Evolutionary conservation across 2,797 vertebrate genomes (phyloP).

Genomic region (Notoglanidium macrostoma): DNA sequence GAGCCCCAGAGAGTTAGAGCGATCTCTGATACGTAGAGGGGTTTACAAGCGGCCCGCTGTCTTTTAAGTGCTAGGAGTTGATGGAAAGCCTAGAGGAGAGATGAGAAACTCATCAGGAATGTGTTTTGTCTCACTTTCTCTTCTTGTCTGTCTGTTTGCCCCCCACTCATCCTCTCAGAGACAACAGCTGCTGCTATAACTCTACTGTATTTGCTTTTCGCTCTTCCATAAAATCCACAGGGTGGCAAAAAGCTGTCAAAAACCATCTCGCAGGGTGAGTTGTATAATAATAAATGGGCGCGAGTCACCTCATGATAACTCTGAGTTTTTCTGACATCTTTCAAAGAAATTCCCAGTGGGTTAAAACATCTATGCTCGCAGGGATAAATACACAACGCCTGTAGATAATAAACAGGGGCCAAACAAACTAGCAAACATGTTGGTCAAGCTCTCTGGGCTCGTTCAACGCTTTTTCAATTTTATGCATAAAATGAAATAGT

Average conservation of each 20-base stretch:
- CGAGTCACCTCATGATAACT: neutral
- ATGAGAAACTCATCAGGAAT: constrained; percentile 94
- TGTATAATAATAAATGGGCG: constrained; percentile 32
- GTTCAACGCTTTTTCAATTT: neutral
- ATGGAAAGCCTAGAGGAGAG: constrained; percentile 79
- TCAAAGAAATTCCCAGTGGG: constrained; percentile 46
- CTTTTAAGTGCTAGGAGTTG: constrained; percentile 87
- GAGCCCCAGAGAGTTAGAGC: constrained; percentile 78
- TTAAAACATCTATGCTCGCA: constrained; percentile 33
- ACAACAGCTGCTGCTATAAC: constrained; percentile 89
- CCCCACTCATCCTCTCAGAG: constrained; percentile 19
- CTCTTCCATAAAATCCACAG: constrained; percentile 65
- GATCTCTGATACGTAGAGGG: constrained; percentile 84
- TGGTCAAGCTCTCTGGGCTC: neutral
- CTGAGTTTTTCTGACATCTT: neutral
- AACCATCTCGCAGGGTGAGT: constrained; percentile 25
- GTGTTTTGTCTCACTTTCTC: constrained; percentile 61
- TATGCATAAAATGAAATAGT: neutral
- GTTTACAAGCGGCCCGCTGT: constrained; percentile 84
- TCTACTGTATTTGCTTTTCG: constrained; percentile 75
- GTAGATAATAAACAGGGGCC: constrained; percentile 16
- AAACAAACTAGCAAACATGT: neutral
- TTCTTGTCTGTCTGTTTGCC: constrained; percentile 36
- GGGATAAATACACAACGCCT: constrained; percentile 50
- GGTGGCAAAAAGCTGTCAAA: constrained; percentile 63